A percentile compares a stretch with the other conserved stretches of the same genome.
phyloP scores from a whole-genome alignment of 2,888 invertebrate genomes.

The Lacanobia wlatinum region DNA sequence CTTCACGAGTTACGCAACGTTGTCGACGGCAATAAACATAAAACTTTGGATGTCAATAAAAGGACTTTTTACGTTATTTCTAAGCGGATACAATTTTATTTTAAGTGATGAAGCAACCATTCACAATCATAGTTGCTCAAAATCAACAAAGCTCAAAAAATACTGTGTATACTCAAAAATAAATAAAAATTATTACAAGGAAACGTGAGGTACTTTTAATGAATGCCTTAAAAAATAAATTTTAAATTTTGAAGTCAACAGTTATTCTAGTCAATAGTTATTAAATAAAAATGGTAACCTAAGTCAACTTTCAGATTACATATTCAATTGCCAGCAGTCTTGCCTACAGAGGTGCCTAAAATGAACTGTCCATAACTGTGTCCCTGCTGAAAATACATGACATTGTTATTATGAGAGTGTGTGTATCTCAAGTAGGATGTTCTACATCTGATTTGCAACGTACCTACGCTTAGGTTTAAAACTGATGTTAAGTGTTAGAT shows the following conservation, averaged over 20 bases:
- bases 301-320: background rate
- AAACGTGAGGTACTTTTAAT: background rate
- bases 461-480: background rate
- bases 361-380: background rate
- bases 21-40: background rate
- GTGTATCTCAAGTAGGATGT: no score
- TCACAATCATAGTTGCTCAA: background rate
- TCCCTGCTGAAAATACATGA: background rate
- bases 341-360: no score
- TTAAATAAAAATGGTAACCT: background rate
- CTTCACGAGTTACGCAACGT: constrained; percentile 11
- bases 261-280: no score
- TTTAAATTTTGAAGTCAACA: background rate
- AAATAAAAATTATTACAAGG: no score
- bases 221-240: background rate
- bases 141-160: background rate
- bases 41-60: background rate
- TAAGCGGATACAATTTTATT: constrained; percentile 34
- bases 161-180: background rate
- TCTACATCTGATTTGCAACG: no score
- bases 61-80: background rate
- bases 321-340: background rate
- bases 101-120: constrained; percentile 6
- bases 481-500: background rate
- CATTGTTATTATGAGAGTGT: background rate